A percentile compares a stretch with the other conserved stretches of the same genome.
phyloP scores from a whole-genome alignment of 2,888 invertebrate genomes.

The Lypha dubia region DNA sequence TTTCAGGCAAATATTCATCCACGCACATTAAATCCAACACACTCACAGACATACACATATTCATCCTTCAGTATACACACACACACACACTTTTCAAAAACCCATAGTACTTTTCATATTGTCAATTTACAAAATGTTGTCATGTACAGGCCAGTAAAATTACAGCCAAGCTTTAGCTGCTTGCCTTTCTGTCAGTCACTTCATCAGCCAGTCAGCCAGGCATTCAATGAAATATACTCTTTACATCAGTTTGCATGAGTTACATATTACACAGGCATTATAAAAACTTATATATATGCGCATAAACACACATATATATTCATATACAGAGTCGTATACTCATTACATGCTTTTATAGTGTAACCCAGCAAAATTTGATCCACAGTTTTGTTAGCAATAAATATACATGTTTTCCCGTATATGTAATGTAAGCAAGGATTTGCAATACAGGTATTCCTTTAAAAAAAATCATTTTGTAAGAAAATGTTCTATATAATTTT shows the following conservation, averaged over 20 bases:
- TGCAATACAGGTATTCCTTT: no score
- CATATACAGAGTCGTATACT: no score
- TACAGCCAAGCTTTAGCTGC: slow-evolving; percentile 31
- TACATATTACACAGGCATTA: slow-evolving; percentile 42
- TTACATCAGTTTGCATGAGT: slow-evolving; percentile 49
- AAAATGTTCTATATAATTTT: background rate
- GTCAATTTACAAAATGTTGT: slow-evolving; percentile 64
- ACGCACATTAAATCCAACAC: background rate
- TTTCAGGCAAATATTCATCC: background rate
- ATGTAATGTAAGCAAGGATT: no score
- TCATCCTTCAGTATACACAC: no score
- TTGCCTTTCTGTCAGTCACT: slow-evolving; percentile 41
- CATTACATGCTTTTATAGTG: no score
- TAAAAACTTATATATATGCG: background rate
- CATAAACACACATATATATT: no score
- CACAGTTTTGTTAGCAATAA: no score
- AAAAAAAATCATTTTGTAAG: no score
- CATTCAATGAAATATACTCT: slow-evolving; percentile 32
- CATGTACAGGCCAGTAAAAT: slow-evolving; percentile 42
- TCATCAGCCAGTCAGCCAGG: slow-evolving; percentile 44
- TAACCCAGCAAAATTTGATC: slow-evolving; percentile 7
- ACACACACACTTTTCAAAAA: background rate
- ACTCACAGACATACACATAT: background rate
- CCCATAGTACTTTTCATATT: background rate
- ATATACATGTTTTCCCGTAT: no score